Base-by-base conservation (phyloP, 2,888 invertebrate species). In the Hypselothyrea guttata region DNA sequence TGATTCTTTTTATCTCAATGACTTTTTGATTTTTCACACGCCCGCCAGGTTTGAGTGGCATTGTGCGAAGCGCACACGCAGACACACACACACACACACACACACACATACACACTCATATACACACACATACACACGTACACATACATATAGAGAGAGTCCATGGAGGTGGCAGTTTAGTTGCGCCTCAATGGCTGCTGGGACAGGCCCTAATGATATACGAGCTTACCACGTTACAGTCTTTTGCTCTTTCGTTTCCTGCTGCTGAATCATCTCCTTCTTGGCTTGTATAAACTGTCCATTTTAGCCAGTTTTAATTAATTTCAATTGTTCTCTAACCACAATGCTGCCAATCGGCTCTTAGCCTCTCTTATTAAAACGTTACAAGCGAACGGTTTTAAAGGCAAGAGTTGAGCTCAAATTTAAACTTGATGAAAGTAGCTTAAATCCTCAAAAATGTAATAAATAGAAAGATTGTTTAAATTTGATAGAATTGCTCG, bases 301-400 rank as follows among this genome's bases (percentile, higher is more conserved):
- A 18, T 49, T 65, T 33, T 34, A 33, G 27, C 42, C 12, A 59
- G 45, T 75, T 82, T 77, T 77, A 84, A 77, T 77, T 77, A 82
- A 75, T 64, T 78, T 62, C 54, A 59, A 63, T 63, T 82, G 77
- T 62, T 62, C 16, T 30, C 61, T 22, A 37, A 40, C 22, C 45
- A 7, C 56, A 49, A 48, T 41, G 58, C 65, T 54, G 44, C 41
- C 58, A 47, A 37, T 30, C 30, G 8, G 35, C 38, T 13, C 12
- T 11, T 16, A 11, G 27, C 1, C 30, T n/a, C 30, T n/a, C 11
- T 35, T 56, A 47, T 54, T 11, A 48, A 41, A 55, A 41, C n/a
- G n/a, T n/a, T n/a, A n/a, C 37, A 55, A 11, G 11, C 13, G 11
- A 30, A 51, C 34, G 1, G 35, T 46, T 9, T 4, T 7, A 16